Evolutionary conservation across 2,113 vertebrate species (phyloP).

Genomic region (Chloroceryle aenea): DNA sequence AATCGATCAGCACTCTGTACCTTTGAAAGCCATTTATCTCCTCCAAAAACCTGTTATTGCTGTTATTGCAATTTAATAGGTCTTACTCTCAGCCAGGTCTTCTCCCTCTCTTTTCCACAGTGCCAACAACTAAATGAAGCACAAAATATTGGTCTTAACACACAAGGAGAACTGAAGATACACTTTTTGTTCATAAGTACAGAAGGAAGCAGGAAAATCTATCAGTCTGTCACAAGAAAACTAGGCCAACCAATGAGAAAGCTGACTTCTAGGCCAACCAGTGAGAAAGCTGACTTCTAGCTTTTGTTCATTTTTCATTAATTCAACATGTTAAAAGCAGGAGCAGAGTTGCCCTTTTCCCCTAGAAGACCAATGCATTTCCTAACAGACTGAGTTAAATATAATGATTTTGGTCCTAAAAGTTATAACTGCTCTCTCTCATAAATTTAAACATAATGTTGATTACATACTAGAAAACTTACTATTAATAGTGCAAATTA

Average conservation of each 20-base stretch:
- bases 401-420: neutral
- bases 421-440: neutral
- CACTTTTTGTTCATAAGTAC: slow-evolving; percentile 4
- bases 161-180: slow-evolving; percentile 14
- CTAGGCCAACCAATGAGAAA: neutral
- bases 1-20: neutral
- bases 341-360: neutral
- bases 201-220: neutral
- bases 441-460: neutral
- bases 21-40: neutral
- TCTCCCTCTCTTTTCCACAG: neutral
- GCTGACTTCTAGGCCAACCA: neutral
- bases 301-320: slow-evolving; percentile 24
- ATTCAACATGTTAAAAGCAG: neutral
- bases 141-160: neutral
- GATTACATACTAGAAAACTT: neutral
- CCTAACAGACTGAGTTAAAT: neutral
- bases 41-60: neutral
- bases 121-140: slow-evolving; percentile 3
- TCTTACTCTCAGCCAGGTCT: neutral
- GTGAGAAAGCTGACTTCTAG: neutral
- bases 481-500: neutral
- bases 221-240: neutral
- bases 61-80: neutral
- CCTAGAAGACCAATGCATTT: neutral